Percentiles rank a stretch among this genome's conserved stretches.
Conservation (phyloP, 1,140 invertebrate species). For the Platyscapa corneri region DNA sequence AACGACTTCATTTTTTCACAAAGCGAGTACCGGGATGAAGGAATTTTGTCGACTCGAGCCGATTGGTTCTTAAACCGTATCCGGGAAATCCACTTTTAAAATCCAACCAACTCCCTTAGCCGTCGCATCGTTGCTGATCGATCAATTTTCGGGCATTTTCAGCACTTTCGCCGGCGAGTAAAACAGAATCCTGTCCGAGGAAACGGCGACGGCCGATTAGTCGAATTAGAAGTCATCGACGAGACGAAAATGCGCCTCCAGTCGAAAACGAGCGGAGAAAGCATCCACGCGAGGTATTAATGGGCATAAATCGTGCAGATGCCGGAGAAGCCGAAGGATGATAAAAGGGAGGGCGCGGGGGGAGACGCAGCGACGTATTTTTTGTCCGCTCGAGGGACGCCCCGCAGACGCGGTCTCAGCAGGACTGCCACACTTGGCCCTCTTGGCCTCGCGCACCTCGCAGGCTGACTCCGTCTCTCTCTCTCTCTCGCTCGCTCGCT, state of each 20-base stretch:
- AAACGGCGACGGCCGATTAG: background rate
- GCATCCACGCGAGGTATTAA: background rate
- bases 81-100: background rate
- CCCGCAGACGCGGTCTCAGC: slow-evolving; percentile 32
- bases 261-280: background rate
- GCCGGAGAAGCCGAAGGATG: background rate
- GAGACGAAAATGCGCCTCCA: background rate
- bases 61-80: background rate
- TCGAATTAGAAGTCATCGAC: background rate
- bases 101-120: background rate
- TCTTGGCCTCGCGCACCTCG: slow-evolving; percentile 16
- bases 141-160: background rate
- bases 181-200: too few relatives aligned
- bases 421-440: background rate
- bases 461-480: too few relatives aligned
- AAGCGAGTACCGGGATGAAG: too few relatives aligned
- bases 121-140: background rate
- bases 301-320: background rate
- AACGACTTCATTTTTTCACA: too few relatives aligned
- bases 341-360: background rate
- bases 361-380: background rate
- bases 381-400: slow-evolving; percentile 7
- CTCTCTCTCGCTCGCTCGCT: too few relatives aligned
- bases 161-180: background rate
- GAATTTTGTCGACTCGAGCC: background rate